phyloP scores from a whole-genome alignment of 2,888 invertebrate genomes.

The Cephus rjabovi region DNA sequence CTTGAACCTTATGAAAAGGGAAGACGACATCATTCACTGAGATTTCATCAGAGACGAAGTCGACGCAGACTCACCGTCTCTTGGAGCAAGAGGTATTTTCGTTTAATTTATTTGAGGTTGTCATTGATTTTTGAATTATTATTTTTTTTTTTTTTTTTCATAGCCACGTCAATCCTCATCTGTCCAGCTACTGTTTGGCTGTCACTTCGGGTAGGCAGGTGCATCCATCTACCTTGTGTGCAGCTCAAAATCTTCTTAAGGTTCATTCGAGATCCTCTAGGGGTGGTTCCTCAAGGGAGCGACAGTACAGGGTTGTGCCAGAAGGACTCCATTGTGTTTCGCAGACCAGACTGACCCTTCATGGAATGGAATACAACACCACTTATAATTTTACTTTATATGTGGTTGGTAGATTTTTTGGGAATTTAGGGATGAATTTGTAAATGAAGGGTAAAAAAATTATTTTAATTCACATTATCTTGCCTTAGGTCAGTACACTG shows the following conservation, averaged over 20 bases:
- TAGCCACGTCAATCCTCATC: constrained; percentile 58
- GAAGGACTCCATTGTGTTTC: constrained; percentile 63
- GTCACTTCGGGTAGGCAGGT: constrained; percentile 58
- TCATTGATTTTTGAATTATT: neutral
- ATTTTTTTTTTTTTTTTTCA: constrained; percentile 24
- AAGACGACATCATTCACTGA: constrained; percentile 50
- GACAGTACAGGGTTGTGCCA: constrained; percentile 49
- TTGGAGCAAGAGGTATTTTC: constrained; percentile 60
- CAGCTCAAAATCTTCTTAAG: constrained; percentile 56
- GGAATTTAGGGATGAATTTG: neutral
- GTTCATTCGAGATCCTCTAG: constrained; percentile 40
- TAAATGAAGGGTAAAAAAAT: neutral
- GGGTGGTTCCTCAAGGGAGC: constrained; percentile 37
- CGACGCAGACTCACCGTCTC: constrained; percentile 60
- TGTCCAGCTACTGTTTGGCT: constrained; percentile 61
- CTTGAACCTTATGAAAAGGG: constrained; percentile 44
- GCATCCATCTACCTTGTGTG: constrained; percentile 62
- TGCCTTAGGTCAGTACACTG: constrained; percentile 46
- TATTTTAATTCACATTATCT: neutral
- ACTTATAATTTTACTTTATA: constrained; percentile 64
- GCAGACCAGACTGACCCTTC: constrained; percentile 59
- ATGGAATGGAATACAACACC: constrained; percentile 61
- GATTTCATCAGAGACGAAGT: constrained; percentile 60
- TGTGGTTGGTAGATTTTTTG: constrained; percentile 46
- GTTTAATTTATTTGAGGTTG: neutral